These are phyloP conservation scores for Columba janthina DNA, from an alignment of 2,113 vertebrate genomes.

Conservation along the genomic window DNA sequence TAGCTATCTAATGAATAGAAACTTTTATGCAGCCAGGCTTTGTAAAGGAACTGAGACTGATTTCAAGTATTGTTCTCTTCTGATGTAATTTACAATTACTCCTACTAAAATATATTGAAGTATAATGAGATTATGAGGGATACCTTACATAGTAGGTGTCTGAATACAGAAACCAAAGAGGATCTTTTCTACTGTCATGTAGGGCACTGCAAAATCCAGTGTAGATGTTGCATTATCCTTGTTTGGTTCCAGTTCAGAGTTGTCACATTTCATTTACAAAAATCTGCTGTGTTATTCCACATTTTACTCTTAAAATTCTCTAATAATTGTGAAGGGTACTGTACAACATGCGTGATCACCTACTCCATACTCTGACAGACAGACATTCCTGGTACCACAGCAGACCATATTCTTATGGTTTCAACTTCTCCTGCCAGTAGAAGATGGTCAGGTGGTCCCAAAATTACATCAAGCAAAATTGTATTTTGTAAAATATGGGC, in stretches of 20 bases:
- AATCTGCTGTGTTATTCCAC: neutral
- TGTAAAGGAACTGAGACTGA: neutral
- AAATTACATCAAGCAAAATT: neutral
- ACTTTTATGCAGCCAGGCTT: neutral
- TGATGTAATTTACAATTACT: neutral
- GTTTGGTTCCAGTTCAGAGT: neutral
- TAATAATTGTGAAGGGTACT: neutral
- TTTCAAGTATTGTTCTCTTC: neutral
- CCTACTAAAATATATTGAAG: neutral
- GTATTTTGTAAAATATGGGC: neutral
- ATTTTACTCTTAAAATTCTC: neutral
- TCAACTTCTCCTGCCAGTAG: neutral
- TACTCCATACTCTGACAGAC: fast-evolving
- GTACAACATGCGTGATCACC: neutral
- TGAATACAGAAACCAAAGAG: neutral
- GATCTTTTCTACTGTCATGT: neutral
- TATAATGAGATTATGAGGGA: neutral
- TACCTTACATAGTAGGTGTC: neutral
- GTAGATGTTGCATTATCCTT: neutral
- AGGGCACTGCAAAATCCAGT: neutral
- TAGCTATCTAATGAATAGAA: neutral
- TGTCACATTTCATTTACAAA: neutral
- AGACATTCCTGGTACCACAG: neutral
- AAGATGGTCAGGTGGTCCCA: neutral
- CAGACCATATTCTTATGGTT: neutral